Evolutionary conservation across 2,113 vertebrate genomes (phyloP).

Genomic region (Raphicerus campestris): DNA sequence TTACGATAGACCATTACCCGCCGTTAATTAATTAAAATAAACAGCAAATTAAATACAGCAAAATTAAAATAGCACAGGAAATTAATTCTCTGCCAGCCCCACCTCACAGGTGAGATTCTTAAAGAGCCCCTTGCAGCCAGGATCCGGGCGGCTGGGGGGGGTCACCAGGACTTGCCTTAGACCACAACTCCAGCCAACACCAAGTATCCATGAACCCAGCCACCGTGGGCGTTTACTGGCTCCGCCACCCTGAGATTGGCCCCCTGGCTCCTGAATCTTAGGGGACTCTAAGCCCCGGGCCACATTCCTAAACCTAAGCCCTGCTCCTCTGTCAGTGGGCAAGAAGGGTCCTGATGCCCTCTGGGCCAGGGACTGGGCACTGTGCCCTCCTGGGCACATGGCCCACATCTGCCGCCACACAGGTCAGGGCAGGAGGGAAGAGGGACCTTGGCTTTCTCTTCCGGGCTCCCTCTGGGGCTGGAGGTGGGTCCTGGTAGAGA

Average conservation of each 20-base stretch:
- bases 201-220: neutral
- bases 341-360: neutral
- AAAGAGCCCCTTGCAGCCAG: conserved; percentile 76
- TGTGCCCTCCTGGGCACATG: neutral
- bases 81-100: conserved; percentile 84
- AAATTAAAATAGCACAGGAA: conserved; percentile 88
- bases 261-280: neutral
- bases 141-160: conserved; percentile 52
- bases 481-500: neutral
- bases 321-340: neutral
- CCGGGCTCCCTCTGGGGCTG: neutral
- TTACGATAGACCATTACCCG: conserved; percentile 79
- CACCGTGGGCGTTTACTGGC: neutral
- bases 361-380: neutral
- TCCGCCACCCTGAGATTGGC: neutral
- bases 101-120: conserved; percentile 84
- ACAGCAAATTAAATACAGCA: conserved; percentile 88
- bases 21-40: conserved; percentile 88
- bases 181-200: neutral
- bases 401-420: neutral
- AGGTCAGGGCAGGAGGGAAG: neutral
- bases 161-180: neutral
- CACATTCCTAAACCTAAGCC: neutral
- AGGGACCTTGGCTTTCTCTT: neutral
- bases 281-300: neutral